Evolutionary conservation across 2,113 vertebrate genomes (phyloP).

Genomic region (Cryptotis parvus): DNA sequence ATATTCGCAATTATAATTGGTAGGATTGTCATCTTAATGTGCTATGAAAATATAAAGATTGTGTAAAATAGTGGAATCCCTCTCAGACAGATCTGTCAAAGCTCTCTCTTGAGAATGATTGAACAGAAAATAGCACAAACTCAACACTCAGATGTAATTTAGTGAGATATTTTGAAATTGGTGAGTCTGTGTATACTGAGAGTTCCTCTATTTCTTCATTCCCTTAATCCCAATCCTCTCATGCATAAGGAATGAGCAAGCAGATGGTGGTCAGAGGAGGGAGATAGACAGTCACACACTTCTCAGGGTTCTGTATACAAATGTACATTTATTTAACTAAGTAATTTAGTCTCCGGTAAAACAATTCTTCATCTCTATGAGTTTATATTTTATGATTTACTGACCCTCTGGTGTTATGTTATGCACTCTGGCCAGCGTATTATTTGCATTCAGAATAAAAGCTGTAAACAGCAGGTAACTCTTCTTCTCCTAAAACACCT

Average conservation of each 20-base stretch:
- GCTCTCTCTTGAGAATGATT: neutral
- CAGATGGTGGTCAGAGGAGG: neutral
- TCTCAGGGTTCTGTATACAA: neutral
- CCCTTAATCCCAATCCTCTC: neutral
- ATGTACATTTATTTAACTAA: neutral
- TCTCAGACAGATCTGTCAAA: neutral
- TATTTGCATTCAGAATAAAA: constrained; percentile 14
- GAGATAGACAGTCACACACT: too few relatives aligned
- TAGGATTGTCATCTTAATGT: neutral
- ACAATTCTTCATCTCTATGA: neutral
- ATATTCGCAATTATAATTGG: neutral
- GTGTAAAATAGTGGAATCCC: neutral
- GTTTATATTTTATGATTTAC: too few relatives aligned
- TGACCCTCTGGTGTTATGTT: too few relatives aligned
- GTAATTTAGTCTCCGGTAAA: neutral
- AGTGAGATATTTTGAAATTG: neutral
- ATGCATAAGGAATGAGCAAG: neutral
- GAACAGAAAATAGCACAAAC: neutral
- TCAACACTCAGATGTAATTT: neutral
- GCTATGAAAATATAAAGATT: constrained; percentile 11
- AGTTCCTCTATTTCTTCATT: neutral
- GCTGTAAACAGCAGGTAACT: neutral
- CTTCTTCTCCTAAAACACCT: neutral
- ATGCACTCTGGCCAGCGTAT: neutral
- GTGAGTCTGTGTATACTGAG: neutral